These are phyloP conservation scores for Isoperla grammatica DNA, from an alignment of 2,888 invertebrate species.

Conservation along the genomic window DNA sequence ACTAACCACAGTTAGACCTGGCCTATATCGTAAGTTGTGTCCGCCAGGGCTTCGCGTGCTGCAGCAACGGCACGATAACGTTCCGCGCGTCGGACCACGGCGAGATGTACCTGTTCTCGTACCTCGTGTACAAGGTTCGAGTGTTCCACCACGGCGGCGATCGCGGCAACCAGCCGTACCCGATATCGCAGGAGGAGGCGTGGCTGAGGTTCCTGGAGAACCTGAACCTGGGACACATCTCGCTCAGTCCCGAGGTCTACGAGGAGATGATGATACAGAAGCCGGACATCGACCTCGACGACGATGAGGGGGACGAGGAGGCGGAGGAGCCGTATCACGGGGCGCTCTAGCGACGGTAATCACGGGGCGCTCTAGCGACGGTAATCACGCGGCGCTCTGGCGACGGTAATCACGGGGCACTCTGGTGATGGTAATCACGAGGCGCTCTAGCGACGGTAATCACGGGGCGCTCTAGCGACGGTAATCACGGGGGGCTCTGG, in stretches of 20 bases:
- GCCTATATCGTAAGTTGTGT: not conserved
- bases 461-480: no score
- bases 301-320: not conserved
- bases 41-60: slow-evolving; percentile 43
- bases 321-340: not conserved
- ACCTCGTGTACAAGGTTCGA: slow-evolving; percentile 49
- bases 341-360: slow-evolving; percentile 8
- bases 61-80: slow-evolving; percentile 48
- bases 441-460: no score
- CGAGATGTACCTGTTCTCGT: slow-evolving; percentile 50
- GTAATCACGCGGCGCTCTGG: not conserved
- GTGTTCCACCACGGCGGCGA: slow-evolving; percentile 42
- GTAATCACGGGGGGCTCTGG: no score
- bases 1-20: no score
- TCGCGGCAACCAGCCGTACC: slow-evolving; percentile 1
- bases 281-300: not conserved
- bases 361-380: not conserved
- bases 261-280: not conserved
- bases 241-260: slow-evolving; percentile 37
- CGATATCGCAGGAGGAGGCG: not conserved
- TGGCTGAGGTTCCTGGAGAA: not conserved
- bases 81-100: slow-evolving; percentile 46
- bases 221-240: slow-evolving; percentile 42
- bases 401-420: not conserved
- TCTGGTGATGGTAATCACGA: not conserved